phyloP scores from a whole-genome alignment of 2,888 invertebrate genomes.

The Synanthedon andrenaeformis region DNA sequence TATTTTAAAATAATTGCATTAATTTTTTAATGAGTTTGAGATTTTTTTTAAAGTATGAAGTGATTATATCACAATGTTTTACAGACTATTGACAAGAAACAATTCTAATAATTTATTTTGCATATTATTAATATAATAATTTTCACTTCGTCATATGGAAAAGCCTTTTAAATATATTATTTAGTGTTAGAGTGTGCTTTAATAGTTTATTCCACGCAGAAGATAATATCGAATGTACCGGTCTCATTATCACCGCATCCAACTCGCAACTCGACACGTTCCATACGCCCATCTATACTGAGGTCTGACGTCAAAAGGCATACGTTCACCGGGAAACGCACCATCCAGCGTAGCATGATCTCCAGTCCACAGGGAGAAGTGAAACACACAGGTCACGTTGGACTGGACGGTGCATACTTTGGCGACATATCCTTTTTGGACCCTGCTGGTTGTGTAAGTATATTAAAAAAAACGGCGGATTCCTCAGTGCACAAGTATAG shows the following conservation, averaged over 20 bases:
- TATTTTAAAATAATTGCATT: no score
- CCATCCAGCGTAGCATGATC: slow-evolving; percentile 91
- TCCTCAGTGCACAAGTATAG: no score
- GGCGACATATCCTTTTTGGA: slow-evolving; percentile 85
- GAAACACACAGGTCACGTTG: slow-evolving; percentile 95
- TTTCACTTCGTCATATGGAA: no score
- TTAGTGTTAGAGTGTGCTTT: background rate
- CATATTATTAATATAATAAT: no score
- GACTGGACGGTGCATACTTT: slow-evolving; percentile 96
- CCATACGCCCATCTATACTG: slow-evolving; percentile 23
- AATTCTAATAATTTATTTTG: no score
- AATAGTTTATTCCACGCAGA: slow-evolving; percentile 13
- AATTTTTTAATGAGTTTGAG: no score
- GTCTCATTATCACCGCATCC: slow-evolving; percentile 43
- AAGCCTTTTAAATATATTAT: no score
- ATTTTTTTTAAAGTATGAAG: no score
- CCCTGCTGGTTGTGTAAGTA: slow-evolving; percentile 51
- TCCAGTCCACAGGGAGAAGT: slow-evolving; percentile 97
- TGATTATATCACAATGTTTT: no score
- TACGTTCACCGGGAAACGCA: slow-evolving; percentile 70
- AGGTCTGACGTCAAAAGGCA: slow-evolving; percentile 66
- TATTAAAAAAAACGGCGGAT: background rate
- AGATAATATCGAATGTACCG: slow-evolving; percentile 16
- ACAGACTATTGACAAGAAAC: no score
- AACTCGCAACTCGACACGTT: slow-evolving; percentile 36